Evolutionary conservation across 2,888 invertebrate species (phyloP), one percentile per base, ranked within the genome.

Genomic region (Cephus sareptanus): DNA sequence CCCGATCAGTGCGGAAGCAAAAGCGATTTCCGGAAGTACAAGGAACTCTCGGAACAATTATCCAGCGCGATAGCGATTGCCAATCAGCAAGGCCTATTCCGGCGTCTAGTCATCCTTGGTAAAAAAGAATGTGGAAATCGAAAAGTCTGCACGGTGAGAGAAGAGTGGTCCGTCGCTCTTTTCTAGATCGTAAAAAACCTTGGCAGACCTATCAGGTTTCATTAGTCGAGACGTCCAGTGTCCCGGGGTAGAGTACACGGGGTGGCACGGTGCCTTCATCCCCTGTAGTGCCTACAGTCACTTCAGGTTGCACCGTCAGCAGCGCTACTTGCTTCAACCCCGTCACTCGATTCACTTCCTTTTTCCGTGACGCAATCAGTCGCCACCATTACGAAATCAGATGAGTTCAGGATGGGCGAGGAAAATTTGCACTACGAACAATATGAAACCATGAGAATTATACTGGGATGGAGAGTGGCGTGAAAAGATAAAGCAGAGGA

Each of bases 1-100:
- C 15, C 6, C 15, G 15, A 40, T 15, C 4, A 15, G 15, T 40
- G 6, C 15, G 15, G 6, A 40, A 15, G 15, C 40, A 35, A 31
- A 34, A 34, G 23, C 74, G 23, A 74, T 34, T 74, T 4, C 15
- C 74, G 34, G 34, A 12, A 81, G 79, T 79, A 82, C 82, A 82
- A 81, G 79, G 78, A 82, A 79, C 69, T 80, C 81, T 77, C 83
- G 83, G 78, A 80, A 83, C 86, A 88, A 87, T 88, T 87, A 88
- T 86, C 82, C 81, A 71, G 82, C 81, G 84, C 84, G 85, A 6
- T 70, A 13, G 12, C 11, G 70, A 70, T 70, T 70, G 85, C 87
- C 87, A 89, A 89, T 89, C 89, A 88, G 84, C 81, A 81, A 81
- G 83, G 79, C 85, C 87, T 88, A 85, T 86, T 77, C 81, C 83